These are phyloP conservation scores for Turritopsis dohrnii DNA, from an alignment of 30 jellyfish, hydroid and myxozoan genomes.

Conservation along the genomic window DNA sequence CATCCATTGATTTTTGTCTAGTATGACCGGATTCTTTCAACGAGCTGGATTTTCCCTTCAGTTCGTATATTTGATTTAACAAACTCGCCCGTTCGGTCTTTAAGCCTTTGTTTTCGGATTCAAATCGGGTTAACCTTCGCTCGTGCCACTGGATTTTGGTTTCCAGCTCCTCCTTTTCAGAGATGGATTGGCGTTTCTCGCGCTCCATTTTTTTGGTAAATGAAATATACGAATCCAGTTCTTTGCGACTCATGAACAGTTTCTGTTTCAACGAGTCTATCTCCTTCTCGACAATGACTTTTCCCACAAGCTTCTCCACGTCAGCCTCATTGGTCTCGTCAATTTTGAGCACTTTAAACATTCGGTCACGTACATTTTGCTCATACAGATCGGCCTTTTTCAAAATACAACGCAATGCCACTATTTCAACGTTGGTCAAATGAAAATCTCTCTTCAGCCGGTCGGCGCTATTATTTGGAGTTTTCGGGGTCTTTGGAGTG, in stretches of 20 bases:
- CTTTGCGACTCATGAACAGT: conserved; percentile 79
- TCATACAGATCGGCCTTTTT: conserved; percentile 84
- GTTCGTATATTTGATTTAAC: conserved; percentile 79
- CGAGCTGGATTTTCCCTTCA: conserved; percentile 31
- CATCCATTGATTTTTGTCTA: conserved; percentile 28
- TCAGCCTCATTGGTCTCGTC: conserved; percentile 37
- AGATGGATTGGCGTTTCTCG: conserved; percentile 88
- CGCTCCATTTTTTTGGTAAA: conserved; percentile 93
- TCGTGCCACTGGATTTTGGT: conserved; percentile 97
- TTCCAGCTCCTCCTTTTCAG: conserved; percentile 89
- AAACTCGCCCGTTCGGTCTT: conserved; percentile 85
- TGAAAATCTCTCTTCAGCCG: conserved; percentile 91
- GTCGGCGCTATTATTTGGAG: conserved; percentile 70
- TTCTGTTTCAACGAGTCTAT: conserved; percentile 73
- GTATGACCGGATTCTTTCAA: conserved; percentile 34
- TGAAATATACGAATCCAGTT: conserved; percentile 93
- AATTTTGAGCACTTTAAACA: conserved; percentile 59
- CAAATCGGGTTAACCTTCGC: conserved; percentile 67
- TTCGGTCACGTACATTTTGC: conserved; percentile 62
- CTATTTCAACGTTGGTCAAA: conserved; percentile 64
- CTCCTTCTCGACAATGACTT: conserved; percentile 69
- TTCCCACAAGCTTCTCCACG: conserved; percentile 55
- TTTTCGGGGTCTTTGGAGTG: conserved; percentile 18
- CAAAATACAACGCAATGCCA: conserved; percentile 68
- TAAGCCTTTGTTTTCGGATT: conserved; percentile 71